Evolutionary conservation across 2,113 vertebrate genomes (phyloP).

Genomic region (Corapipo altera): DNA sequence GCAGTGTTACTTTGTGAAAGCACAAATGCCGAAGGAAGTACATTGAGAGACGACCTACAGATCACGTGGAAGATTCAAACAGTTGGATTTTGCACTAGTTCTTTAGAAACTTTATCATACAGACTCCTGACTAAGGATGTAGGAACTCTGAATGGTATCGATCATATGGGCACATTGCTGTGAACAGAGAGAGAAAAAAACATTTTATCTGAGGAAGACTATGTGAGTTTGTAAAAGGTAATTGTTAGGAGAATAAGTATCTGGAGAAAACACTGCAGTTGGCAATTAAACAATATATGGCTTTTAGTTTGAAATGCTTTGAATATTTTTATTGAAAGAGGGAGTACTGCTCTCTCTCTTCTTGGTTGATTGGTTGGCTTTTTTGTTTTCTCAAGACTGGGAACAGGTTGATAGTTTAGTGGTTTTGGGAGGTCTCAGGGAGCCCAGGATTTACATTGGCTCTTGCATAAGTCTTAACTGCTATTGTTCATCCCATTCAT

Average conservation of each 20-base stretch:
- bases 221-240: neutral
- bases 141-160: neutral
- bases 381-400: neutral
- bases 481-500: neutral
- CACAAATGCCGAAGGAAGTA: neutral
- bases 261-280: neutral
- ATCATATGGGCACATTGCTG: neutral
- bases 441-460: neutral
- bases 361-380: neutral
- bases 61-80: neutral
- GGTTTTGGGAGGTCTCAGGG: neutral
- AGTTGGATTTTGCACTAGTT: neutral
- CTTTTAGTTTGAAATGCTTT: constrained; percentile 8
- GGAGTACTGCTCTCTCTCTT: neutral
- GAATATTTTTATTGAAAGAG: neutral
- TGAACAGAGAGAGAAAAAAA: neutral
- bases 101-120: neutral
- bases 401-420: neutral
- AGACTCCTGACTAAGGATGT: neutral
- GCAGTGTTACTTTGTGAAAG: neutral
- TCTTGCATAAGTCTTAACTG: neutral
- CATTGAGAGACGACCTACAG: neutral
- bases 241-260: neutral
- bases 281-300: neutral
- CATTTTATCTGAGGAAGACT: neutral